Conservation (phyloP, 2,113 vertebrate species). For the Lepus europaeus region DNA sequence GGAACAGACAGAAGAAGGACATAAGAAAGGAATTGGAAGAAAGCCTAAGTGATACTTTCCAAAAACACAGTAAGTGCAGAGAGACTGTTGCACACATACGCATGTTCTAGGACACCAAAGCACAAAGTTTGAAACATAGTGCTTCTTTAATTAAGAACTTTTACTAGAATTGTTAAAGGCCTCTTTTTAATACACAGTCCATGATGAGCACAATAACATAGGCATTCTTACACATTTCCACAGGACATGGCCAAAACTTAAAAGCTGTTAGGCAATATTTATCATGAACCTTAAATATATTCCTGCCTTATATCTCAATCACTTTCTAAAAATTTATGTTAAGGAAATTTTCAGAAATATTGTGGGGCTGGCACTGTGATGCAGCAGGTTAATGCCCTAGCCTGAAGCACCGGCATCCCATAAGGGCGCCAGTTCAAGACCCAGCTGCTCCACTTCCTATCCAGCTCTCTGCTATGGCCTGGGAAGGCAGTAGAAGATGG, state of each 20-base stretch:
- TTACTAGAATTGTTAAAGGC: background rate
- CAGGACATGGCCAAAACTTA: background rate
- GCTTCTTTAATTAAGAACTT: constrained; percentile 36
- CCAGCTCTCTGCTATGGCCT: too few species aligned
- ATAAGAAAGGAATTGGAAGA: background rate
- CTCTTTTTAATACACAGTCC: background rate
- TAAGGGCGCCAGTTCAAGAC: too few species aligned
- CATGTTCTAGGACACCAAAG: background rate
- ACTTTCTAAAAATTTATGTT: background rate
- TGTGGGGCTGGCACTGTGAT: too few species aligned
- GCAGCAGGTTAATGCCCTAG: too few species aligned
- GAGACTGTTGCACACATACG: background rate
- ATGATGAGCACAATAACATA: background rate
- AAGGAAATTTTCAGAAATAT: constrained; percentile 31
- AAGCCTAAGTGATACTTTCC: background rate
- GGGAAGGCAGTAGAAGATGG: too few species aligned
- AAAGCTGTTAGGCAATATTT: constrained; percentile 62
- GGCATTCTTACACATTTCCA: background rate
- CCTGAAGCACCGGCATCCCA: too few species aligned
- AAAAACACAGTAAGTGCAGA: background rate
- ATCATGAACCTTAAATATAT: constrained; percentile 60
- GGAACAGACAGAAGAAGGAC: background rate
- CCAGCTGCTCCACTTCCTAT: too few species aligned
- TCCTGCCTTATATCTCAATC: constrained; percentile 39
- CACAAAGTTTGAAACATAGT: constrained; percentile 32